Conservation (phyloP, 1,140 invertebrate genomes). For the Megalonaias nervosa region DNA sequence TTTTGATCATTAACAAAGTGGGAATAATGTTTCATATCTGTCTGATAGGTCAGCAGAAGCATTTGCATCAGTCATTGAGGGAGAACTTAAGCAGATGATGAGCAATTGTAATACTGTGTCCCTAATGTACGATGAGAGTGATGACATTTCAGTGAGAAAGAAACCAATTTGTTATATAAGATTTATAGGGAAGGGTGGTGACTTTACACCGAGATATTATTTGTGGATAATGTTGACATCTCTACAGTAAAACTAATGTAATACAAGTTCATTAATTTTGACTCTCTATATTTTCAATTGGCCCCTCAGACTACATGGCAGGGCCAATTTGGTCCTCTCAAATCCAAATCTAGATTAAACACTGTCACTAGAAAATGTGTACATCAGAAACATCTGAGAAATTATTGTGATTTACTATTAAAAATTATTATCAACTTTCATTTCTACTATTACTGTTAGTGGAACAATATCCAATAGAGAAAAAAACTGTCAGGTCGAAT, state of each 20-base stretch:
- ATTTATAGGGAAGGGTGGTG: not conserved
- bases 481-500: too few species aligned
- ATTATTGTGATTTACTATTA: too few species aligned
- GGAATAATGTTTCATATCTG: conserved; percentile 1
- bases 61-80: not conserved
- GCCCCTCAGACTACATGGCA: too few species aligned
- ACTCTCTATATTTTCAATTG: too few species aligned
- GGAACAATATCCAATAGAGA: too few species aligned
- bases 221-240: conserved; percentile 16
- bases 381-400: too few species aligned
- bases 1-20: not conserved
- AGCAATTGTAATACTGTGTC: not conserved
- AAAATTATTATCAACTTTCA: too few species aligned
- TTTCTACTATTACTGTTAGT: too few species aligned
- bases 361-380: too few species aligned
- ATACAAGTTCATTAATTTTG: too few species aligned
- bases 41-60: conserved; percentile 1
- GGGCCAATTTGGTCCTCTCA: too few species aligned
- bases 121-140: conserved; percentile 4
- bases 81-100: not conserved
- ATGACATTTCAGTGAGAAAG: conserved; percentile 5
- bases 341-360: too few species aligned
- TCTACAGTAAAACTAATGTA: not conserved
- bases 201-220: conserved; percentile 6
- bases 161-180: conserved; percentile 1